Evolutionary conservation across 2,888 invertebrate genomes (phyloP).

Genomic region (Mesorhabditis belari): DNA sequence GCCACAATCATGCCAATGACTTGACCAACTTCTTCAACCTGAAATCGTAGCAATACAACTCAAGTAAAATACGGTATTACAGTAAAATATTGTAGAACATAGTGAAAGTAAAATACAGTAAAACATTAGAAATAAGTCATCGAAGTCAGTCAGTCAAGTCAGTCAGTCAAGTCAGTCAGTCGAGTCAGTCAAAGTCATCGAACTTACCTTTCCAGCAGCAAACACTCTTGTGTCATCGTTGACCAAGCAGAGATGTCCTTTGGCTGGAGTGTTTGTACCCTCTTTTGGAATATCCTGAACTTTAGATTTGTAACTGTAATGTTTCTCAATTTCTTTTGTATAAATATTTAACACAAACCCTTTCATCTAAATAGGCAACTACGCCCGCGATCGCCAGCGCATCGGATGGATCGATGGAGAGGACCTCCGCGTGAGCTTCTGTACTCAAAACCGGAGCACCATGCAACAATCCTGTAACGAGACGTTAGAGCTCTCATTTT

Average conservation of each 20-base stretch:
- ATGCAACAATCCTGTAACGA: slow-evolving; percentile 56
- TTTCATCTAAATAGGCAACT: slow-evolving; percentile 69
- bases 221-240: slow-evolving; percentile 78
- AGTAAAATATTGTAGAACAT: background rate
- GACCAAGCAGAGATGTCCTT: slow-evolving; percentile 48
- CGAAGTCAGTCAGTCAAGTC: slow-evolving; percentile 73
- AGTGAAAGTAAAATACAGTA: slow-evolving; percentile 66
- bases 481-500: background rate
- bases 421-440: slow-evolving; percentile 73
- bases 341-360: slow-evolving; percentile 43
- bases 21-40: slow-evolving; percentile 59
- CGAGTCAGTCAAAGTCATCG: slow-evolving; percentile 61
- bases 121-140: slow-evolving; percentile 71
- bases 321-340: background rate
- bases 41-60: background rate
- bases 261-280: slow-evolving; percentile 11
- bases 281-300: slow-evolving; percentile 16
- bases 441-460: slow-evolving; percentile 73
- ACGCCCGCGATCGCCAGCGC: slow-evolving; percentile 74
- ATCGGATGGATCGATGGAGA: slow-evolving; percentile 68
- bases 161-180: slow-evolving; percentile 76
- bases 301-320: background rate
- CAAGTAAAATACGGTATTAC: background rate
- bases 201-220: slow-evolving; percentile 66
- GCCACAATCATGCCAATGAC: slow-evolving; percentile 52